A percentile compares a stretch with the other conserved stretches of the same genome.
Evolutionary conservation across 2,888 invertebrate species (phyloP).

Genomic region (Heliconius ismenius): DNA sequence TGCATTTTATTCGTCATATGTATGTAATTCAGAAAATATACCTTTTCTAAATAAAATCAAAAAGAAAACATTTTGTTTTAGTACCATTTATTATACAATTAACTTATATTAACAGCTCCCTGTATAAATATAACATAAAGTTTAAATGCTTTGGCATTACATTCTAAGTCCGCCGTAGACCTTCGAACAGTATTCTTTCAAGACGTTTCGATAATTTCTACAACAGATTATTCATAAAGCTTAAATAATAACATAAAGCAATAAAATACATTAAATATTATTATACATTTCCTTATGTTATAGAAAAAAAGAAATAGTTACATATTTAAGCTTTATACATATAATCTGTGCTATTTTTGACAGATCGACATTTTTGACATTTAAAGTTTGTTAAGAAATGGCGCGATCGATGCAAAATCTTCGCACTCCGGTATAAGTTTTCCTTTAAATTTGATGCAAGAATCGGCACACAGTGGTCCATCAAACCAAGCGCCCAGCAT

Average conservation of each 20-base stretch:
- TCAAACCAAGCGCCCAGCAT: slow-evolving; percentile 94
- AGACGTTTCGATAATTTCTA: slow-evolving; percentile 14
- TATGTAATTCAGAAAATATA: neutral
- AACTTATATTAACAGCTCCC: slow-evolving; percentile 37
- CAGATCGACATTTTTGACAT: slow-evolving; percentile 12
- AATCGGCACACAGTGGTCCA: slow-evolving; percentile 91
- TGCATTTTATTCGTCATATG: neutral
- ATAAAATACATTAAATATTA: neutral
- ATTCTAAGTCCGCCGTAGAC: slow-evolving; percentile 35
- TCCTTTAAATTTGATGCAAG: slow-evolving; percentile 91
- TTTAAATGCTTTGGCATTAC: slow-evolving; percentile 49
- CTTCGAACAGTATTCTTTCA: slow-evolving; percentile 37
- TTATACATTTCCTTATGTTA: neutral
- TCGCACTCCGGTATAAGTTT: slow-evolving; percentile 93
- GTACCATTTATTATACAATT: slow-evolving; percentile 35
- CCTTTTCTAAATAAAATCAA: slow-evolving; percentile 3
- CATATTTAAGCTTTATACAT: neutral
- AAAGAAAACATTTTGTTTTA: slow-evolving; percentile 26
- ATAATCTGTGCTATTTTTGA: slow-evolving; percentile 3
- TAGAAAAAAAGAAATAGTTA: neutral
- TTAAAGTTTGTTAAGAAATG: slow-evolving; percentile 84
- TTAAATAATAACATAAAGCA: neutral
- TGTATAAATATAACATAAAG: slow-evolving; percentile 43
- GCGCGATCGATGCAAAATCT: slow-evolving; percentile 89
- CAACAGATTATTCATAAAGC: slow-evolving; percentile 7